Conservation (phyloP, 2,113 vertebrate genomes). For the Ceuthmochares aereus region DNA sequence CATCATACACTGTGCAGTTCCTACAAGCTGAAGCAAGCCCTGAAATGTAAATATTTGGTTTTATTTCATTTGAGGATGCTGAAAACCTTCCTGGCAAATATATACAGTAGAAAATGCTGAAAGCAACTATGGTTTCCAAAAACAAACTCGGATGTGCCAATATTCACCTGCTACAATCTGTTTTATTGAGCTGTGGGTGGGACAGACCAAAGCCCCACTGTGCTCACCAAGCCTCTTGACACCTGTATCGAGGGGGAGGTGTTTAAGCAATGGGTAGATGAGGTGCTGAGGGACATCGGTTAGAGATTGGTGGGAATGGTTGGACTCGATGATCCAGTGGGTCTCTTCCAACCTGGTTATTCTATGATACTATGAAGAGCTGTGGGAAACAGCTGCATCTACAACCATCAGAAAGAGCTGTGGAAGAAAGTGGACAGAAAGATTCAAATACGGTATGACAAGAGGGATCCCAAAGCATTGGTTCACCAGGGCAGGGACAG, state of each 20-base stretch:
- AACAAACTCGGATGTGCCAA: background rate
- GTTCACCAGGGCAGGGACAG: background rate
- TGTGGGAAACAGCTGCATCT: background rate
- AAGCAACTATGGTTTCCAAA: rapidly evolving
- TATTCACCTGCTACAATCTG: background rate
- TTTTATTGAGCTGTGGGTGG: rapidly evolving
- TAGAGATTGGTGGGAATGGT: no score
- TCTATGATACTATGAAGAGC: no score
- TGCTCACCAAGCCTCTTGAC: background rate
- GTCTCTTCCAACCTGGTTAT: no score
- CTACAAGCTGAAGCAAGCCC: background rate
- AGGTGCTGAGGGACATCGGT: no score
- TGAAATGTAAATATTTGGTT: background rate
- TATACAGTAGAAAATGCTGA: background rate
- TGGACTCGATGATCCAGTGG: no score
- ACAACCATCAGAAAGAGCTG: rapidly evolving
- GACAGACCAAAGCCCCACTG: background rate
- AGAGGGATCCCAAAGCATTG: background rate
- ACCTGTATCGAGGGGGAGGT: rapidly evolving
- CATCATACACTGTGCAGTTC: rapidly evolving
- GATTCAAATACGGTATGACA: rapidly evolving
- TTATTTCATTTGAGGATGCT: background rate
- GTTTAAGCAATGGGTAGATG: no score
- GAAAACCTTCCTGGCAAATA: background rate
- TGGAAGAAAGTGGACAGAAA: background rate